Conservation (phyloP, 2,888 invertebrate genomes). For the Apantesis nais region DNA sequence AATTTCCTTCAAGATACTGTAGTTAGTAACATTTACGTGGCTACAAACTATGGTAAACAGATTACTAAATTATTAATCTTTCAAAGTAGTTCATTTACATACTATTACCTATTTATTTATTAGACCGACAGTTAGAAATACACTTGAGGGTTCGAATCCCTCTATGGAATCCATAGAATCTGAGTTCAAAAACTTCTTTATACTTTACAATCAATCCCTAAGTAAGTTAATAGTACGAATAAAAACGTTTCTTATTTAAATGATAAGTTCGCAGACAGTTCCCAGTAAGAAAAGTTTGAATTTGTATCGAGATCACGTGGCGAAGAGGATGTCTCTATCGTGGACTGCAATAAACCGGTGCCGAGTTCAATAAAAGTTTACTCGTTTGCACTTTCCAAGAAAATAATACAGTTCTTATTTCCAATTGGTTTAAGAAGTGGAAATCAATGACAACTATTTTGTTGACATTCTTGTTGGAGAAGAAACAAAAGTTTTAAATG, state of each 20-base stretch:
- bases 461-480: not conserved
- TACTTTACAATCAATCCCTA: not conserved
- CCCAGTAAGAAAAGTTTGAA: slow-evolving; percentile 45
- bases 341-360: slow-evolving; percentile 41
- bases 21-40: not conserved
- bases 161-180: not conserved
- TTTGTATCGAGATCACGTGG: slow-evolving; percentile 48
- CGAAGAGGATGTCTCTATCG: slow-evolving; percentile 35
- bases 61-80: not conserved
- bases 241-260: slow-evolving; percentile 4
- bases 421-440: slow-evolving; percentile 18
- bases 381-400: slow-evolving; percentile 43
- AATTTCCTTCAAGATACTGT: slow-evolving; percentile 1
- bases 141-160: not conserved
- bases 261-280: slow-evolving; percentile 33
- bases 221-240: not conserved
- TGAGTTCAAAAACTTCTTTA: not conserved
- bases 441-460: slow-evolving; percentile 7
- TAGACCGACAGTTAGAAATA: not conserved
- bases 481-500: not conserved
- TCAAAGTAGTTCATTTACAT: not conserved
- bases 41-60: not conserved
- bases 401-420: slow-evolving; percentile 43
- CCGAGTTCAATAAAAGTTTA: slow-evolving; percentile 44
- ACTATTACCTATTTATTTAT: too few relatives aligned